These are phyloP conservation scores for Melieria crassipennis DNA, from an alignment of 2,888 invertebrate species.

Conservation along the genomic window DNA sequence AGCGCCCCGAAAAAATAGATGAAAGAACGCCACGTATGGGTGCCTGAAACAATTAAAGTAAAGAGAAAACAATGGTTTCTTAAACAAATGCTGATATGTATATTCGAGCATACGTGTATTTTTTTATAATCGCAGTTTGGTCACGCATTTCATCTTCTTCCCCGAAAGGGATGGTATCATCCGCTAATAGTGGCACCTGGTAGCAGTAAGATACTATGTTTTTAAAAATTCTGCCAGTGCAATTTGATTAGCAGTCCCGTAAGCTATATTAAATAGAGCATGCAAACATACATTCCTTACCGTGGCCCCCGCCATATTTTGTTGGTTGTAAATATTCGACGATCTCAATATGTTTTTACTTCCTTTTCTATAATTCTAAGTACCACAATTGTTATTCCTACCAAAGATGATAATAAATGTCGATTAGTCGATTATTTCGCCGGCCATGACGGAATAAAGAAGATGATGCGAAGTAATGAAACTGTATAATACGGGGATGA, in stretches of 20 bases:
- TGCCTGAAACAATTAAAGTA: conserved; percentile 72
- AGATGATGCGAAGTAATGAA: neutral
- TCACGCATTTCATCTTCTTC: conserved; percentile 76
- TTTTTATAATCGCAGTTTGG: conserved; percentile 51
- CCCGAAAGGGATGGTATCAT: conserved; percentile 87
- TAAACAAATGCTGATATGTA: neutral
- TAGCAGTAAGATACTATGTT: conserved; percentile 4
- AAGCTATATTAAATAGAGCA: conserved; percentile 27
- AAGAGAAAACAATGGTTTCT: neutral
- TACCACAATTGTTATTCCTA: conserved; percentile 11
- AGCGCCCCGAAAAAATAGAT: conserved; percentile 84
- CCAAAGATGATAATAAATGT: neutral
- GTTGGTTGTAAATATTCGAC: neutral
- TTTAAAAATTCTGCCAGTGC: neutral
- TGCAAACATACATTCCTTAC: conserved; percentile 66
- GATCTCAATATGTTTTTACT: neutral
- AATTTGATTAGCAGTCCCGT: conserved; percentile 9
- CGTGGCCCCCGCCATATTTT: conserved; percentile 63
- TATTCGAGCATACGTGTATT: conserved; percentile 62
- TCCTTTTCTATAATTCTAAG: neutral
- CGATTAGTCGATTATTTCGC: too few relatives aligned
- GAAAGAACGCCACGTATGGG: conserved; percentile 92
- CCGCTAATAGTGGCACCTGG: conserved; percentile 86
- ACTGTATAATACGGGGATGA: too few relatives aligned
- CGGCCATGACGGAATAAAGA: neutral